These are phyloP conservation scores for Acanthopleura granulata DNA, from an alignment of 2,888 invertebrate genomes.

Conservation along the genomic window DNA sequence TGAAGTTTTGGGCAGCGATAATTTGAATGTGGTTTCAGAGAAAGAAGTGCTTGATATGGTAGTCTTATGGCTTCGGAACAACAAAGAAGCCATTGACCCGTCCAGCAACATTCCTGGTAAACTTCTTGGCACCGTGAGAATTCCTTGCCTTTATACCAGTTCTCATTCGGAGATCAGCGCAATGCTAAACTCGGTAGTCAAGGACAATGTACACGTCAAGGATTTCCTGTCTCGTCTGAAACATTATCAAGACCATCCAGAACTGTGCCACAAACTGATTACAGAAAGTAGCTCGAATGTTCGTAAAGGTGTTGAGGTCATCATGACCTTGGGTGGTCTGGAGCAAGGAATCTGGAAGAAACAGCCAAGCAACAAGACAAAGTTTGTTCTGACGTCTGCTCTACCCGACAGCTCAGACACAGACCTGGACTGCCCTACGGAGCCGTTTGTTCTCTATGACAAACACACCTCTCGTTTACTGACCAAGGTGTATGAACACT, in stretches of 20 bases:
- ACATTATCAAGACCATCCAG: constrained; percentile 5
- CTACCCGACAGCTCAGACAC: background rate
- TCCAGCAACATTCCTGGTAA: background rate
- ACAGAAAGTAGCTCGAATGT: background rate
- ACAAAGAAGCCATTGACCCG: background rate
- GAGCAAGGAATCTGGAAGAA: constrained; percentile 15
- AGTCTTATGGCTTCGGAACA: background rate
- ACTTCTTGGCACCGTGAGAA: background rate
- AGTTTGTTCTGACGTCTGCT: background rate
- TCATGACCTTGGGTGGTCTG: constrained; percentile 6
- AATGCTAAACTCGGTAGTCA: background rate
- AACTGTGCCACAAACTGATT: background rate
- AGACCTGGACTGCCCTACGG: background rate
- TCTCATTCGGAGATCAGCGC: background rate
- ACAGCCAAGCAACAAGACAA: constrained; percentile 1
- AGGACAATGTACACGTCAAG: background rate
- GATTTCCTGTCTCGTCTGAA: background rate
- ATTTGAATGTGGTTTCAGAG: background rate
- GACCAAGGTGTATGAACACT: constrained; percentile 9
- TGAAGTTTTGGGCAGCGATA: background rate
- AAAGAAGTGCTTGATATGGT: constrained; percentile 5
- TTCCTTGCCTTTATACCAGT: background rate
- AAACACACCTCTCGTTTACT: background rate
- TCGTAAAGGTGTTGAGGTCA: constrained; percentile 1
- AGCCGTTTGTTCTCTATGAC: background rate